These are phyloP conservation scores for Meliscaeva auricollis DNA, from an alignment of 2,888 invertebrate species.

Conservation along the genomic window DNA sequence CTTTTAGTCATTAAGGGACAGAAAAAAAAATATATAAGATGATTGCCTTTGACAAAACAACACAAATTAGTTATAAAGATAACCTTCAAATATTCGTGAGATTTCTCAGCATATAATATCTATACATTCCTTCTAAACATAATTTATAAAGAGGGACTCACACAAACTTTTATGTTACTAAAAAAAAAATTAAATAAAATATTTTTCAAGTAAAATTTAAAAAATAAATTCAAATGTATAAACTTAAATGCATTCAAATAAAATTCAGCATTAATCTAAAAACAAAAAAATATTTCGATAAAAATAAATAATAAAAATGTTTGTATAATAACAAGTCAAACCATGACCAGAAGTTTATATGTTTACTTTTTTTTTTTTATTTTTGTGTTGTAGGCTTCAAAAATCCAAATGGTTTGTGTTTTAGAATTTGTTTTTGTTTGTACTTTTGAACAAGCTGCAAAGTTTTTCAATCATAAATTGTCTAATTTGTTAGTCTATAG, in stretches of 20 bases:
- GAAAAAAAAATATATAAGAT: not conserved
- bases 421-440: conserved; percentile 36
- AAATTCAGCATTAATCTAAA: conserved; percentile 47
- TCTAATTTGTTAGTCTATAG: not conserved
- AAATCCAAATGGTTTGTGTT: conserved; percentile 51
- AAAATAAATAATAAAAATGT: conserved; percentile 18
- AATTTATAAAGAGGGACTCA: conserved; percentile 29
- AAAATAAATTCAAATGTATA: not conserved
- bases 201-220: conserved; percentile 4
- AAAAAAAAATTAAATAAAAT: conserved; percentile 34
- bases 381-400: conserved; percentile 47
- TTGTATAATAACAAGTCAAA: conserved; percentile 77
- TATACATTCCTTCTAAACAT: conserved; percentile 35
- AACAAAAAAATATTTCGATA: conserved; percentile 30
- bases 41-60: conserved; percentile 68
- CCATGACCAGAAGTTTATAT: conserved; percentile 79
- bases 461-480: conserved; percentile 20
- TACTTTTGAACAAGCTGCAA: conserved; percentile 17
- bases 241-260: conserved; percentile 36
- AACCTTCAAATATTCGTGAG: conserved; percentile 17
- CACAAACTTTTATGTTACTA: conserved; percentile 48
- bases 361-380: not conserved
- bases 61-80: conserved; percentile 62
- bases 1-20: not conserved
- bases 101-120: conserved; percentile 46